Conservation (phyloP, 2,797 vertebrate species). For the Hydrophis major region DNA sequence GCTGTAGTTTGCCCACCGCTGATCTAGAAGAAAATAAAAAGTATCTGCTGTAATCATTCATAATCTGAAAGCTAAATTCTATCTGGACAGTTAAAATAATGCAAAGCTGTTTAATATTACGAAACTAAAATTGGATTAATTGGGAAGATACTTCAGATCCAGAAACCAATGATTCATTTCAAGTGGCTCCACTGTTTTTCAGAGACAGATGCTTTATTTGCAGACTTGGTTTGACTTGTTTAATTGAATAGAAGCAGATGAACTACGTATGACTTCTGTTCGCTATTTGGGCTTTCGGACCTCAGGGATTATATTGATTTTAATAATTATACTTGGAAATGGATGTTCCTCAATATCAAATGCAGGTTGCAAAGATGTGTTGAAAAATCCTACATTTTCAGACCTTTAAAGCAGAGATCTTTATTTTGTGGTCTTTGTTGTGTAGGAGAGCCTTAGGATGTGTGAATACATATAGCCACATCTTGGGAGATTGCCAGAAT, state of each 20-base stretch:
- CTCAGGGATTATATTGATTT: background rate
- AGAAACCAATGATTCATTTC: slow-evolving; percentile 14
- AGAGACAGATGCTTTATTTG: background rate
- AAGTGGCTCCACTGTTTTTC: slow-evolving; percentile 18
- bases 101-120: slow-evolving; percentile 25
- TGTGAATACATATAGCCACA: background rate
- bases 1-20: too few relatives aligned
- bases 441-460: background rate
- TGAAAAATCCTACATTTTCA: slow-evolving; percentile 46
- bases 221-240: slow-evolving; percentile 8
- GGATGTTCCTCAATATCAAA: background rate
- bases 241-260: background rate
- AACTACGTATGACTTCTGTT: background rate
- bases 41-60: slow-evolving; percentile 8
- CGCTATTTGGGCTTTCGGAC: background rate
- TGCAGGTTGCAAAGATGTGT: slow-evolving; percentile 51
- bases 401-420: slow-evolving; percentile 20
- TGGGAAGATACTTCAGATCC: background rate
- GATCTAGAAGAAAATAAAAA: background rate
- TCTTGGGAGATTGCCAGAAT: background rate
- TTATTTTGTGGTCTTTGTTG: background rate
- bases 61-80: slow-evolving; percentile 8
- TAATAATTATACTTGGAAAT: background rate
- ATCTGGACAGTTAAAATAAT: slow-evolving; percentile 19
- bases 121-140: slow-evolving; percentile 35